phyloP scores from a whole-genome alignment of 64 coral and sea anemone genomes.

The Anthopleura sola region DNA sequence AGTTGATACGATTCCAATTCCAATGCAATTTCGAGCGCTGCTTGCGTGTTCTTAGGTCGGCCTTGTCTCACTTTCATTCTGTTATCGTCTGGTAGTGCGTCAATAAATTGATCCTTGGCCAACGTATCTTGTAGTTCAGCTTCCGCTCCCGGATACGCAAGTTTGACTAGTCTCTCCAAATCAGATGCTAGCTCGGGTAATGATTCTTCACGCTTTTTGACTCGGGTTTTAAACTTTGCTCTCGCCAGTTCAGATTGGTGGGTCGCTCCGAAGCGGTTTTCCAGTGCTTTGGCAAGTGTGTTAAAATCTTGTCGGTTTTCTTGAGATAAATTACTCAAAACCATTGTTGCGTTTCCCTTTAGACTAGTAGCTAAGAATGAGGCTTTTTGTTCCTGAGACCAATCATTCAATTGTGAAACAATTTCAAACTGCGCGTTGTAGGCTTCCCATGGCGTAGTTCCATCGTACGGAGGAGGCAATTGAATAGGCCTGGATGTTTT shows the following conservation, averaged over 20 bases:
- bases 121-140: too few relatives aligned
- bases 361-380: slow-evolving; percentile 35
- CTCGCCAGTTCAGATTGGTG: too few relatives aligned
- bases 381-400: not conserved
- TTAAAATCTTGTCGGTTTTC: slow-evolving; percentile 10
- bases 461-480: too few relatives aligned
- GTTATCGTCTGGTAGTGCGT: slow-evolving; percentile 49
- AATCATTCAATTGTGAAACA: too few relatives aligned
- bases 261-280: not conserved
- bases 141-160: slow-evolving; percentile 26
- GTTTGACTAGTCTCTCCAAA: slow-evolving; percentile 12
- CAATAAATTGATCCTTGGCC: slow-evolving; percentile 60
- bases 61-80: slow-evolving; percentile 29
- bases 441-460: too few relatives aligned
- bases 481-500: too few relatives aligned
- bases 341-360: slow-evolving; percentile 17
- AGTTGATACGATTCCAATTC: slow-evolving; percentile 45
- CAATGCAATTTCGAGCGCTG: slow-evolving; percentile 27
- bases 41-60: slow-evolving; percentile 11
- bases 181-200: not conserved
- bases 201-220: too few relatives aligned
- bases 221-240: too few relatives aligned
- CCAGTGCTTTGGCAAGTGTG: not conserved
- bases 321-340: slow-evolving; percentile 33
- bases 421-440: too few relatives aligned